phyloP scores from a whole-genome alignment of 2,797 vertebrate species.

The Gymnocypris eckloni region DNA sequence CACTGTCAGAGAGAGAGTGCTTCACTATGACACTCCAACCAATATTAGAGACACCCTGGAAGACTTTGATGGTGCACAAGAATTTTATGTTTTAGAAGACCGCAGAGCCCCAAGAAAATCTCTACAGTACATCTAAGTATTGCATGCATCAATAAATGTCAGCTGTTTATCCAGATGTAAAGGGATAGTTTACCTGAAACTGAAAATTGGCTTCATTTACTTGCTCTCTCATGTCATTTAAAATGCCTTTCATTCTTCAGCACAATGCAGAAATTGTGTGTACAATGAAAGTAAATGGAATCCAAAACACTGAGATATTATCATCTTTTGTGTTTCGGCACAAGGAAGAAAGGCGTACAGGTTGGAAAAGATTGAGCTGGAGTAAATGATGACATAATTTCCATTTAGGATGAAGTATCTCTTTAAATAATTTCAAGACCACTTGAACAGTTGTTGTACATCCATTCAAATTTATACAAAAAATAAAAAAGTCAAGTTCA shows the following conservation, averaged over 20 bases:
- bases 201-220: background rate
- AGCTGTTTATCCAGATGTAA: background rate
- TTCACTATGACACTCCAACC: conserved; percentile 66
- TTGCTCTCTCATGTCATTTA: background rate
- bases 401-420: background rate
- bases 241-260: background rate
- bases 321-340: background rate
- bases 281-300: background rate
- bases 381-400: background rate
- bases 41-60: conserved; percentile 43
- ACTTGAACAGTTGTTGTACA: background rate
- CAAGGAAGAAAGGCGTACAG: background rate
- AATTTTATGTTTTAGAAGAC: conserved; percentile 17
- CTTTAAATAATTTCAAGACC: background rate
- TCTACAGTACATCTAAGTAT: background rate
- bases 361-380: background rate
- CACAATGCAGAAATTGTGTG: background rate
- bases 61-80: conserved; percentile 25
- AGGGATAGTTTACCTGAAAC: background rate
- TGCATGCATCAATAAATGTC: background rate
- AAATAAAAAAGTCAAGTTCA: conserved; percentile 21
- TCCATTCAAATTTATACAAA: background rate
- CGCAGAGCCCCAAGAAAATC: background rate
- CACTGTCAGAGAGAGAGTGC: conserved; percentile 70
- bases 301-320: background rate